Evolutionary conservation across 23 tunicate species (phyloP), one percentile per base, ranked within the genome.

Genomic region (Styela clava): DNA sequence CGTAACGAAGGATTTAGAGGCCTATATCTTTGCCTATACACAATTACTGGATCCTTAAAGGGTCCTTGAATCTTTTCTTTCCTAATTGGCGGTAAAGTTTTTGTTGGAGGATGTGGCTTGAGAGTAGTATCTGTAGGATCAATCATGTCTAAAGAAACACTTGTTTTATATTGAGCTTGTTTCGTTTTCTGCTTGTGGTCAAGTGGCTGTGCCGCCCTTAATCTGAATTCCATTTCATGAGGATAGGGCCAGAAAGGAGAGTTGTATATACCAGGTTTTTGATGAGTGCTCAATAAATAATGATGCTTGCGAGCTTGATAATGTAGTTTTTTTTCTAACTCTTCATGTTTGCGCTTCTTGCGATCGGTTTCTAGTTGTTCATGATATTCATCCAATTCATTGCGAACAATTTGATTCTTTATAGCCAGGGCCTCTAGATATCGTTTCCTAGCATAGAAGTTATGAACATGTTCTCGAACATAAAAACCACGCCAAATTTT

Each of bases 401-500:
- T 80, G 35, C 86, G 80, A 5, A 92, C 86, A 30, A 92, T 83
- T 29, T 92, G 88, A 65, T 92, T 92, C 67, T 92, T 86, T 26
- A 86, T 81, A 9, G 74, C 86, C n/a, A 92, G 56, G 1, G 85
- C 95, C 56, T 95, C 85, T 31, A 89, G 68, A 80, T 95, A 95
- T 44, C 86, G 85, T 61, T 95, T 95, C 25, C 99, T 62, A 20
- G 96, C 92, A 74, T 95, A 95, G 68, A 81, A 95, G 82, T 95
- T 85, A 81, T 89, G 92, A 0, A 74, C 79, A 74, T 89, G 79
- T 79, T 86, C 89, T 18, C 99, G 79, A 21, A 85, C 78, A 78
- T 74, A 88, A 74, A 65, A 95, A 2, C 99, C 99, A 18, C 96
- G 85, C 99, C 99, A 95, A 3, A 36, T 36, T 37, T 85, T 82